Conservation (phyloP, 1,140 invertebrate species). For the Drusus annulatus region DNA sequence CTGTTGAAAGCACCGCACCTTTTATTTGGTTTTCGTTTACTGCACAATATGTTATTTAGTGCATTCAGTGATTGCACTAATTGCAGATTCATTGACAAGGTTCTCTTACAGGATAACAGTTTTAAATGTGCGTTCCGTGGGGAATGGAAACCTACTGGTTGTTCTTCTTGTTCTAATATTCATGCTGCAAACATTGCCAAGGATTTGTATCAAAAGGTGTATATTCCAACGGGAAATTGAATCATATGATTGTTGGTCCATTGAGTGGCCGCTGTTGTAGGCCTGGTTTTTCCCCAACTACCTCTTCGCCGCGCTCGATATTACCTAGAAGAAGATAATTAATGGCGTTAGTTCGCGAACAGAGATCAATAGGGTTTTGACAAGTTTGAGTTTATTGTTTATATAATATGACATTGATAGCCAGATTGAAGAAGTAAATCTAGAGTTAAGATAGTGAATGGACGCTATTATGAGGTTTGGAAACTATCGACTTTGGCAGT, state of each 20-base stretch:
- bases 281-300: slow-evolving; percentile 7
- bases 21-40: slow-evolving; percentile 60
- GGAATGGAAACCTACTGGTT: not conserved
- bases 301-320: slow-evolving; percentile 19
- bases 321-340: slow-evolving; percentile 8
- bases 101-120: slow-evolving; percentile 35
- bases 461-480: too few relatives aligned
- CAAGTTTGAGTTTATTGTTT: slow-evolving; percentile 14
- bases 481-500: too few relatives aligned
- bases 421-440: not conserved
- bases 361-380: slow-evolving; percentile 8
- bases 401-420: slow-evolving; percentile 8
- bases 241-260: slow-evolving; percentile 17
- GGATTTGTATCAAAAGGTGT: not conserved
- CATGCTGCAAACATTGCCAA: slow-evolving; percentile 8
- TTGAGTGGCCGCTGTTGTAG: slow-evolving; percentile 7
- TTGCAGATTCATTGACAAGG: slow-evolving; percentile 15
- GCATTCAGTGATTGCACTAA: slow-evolving; percentile 73
- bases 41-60: slow-evolving; percentile 63
- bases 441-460: too few relatives aligned
- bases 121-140: not conserved
- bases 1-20: slow-evolving; percentile 63
- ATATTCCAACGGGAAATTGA: too few relatives aligned
- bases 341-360: slow-evolving; percentile 16
- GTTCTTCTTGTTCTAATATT: not conserved